A percentile compares a stretch with the other conserved stretches of the same genome.
phyloP scores from a whole-genome alignment of 2,888 invertebrate species.

The Apodemia zela region DNA sequence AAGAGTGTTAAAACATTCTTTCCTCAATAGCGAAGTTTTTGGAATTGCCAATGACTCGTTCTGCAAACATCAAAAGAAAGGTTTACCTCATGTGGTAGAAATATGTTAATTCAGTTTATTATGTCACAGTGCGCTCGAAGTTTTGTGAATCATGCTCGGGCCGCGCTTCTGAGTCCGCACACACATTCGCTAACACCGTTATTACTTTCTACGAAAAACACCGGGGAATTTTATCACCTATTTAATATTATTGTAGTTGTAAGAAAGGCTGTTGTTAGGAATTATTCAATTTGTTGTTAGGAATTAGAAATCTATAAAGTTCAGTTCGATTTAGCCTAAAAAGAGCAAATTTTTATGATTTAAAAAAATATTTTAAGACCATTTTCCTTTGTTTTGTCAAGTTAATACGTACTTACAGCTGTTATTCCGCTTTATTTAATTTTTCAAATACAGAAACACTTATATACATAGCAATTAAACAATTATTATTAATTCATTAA shows the following conservation, averaged over 20 bases:
- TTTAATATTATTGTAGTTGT: slow-evolving; percentile 30
- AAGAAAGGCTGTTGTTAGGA: background rate
- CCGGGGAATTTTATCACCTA: slow-evolving; percentile 33
- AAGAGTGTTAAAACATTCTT: background rate
- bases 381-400: no score
- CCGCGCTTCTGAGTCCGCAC: slow-evolving; percentile 32
- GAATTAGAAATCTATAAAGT: no score
- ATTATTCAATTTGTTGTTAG: no score
- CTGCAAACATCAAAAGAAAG: slow-evolving; percentile 50
- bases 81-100: slow-evolving; percentile 51
- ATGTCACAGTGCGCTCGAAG: slow-evolving; percentile 64
- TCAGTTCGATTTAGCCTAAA: no score
- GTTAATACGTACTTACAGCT: no score
- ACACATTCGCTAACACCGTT: slow-evolving; percentile 63
- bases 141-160: slow-evolving; percentile 66
- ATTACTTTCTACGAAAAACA: slow-evolving; percentile 67
- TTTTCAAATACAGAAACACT: no score
- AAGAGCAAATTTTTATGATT: no score
- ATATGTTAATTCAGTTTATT: slow-evolving; percentile 74
- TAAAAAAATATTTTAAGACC: no score
- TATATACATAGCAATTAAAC: no score
- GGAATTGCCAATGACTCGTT: slow-evolving; percentile 41
- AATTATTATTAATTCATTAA: no score
- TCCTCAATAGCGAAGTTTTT: slow-evolving; percentile 27
- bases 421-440: no score